Base-by-base conservation (phyloP, 2,797 vertebrate genomes). In the Crenichthys baileyi region DNA sequence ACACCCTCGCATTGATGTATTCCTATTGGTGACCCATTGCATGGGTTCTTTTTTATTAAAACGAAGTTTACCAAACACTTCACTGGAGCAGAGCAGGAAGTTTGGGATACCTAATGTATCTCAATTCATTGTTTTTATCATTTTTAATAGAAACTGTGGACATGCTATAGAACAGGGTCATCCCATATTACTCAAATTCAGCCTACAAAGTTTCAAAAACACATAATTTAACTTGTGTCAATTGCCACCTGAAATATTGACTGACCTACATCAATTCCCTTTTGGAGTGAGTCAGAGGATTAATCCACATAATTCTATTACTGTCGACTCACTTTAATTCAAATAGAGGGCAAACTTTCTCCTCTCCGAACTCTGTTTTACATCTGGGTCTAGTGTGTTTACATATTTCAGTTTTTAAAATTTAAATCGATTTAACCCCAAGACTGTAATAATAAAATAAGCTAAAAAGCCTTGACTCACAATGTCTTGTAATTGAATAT, bases 21-120 rank as follows among this genome's bases (percentile, higher is more conserved):
- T 94, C 89, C 89, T 89, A 72, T 90, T 88, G 77, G 89, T 96
- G 93, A 94, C 94, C 92, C 91, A 90, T 90, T 90, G 92, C 75
- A 53, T 92, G 90, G 95, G 95, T 94, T 93, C 93, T 94, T 90
- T 85, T 86, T 94, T 94, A 94, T 88, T 95, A 93, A 96, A 94
- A 93, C 41, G 89, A 95, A 88, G 75, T 90, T 91, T 87, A 93
- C 94, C 92, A 93, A 94, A 87, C 86, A 89, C 88, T 91, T 96
- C 95, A 93, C 94, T 96, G 94, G 91, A 92, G 92, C 93, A 94
- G 93, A 92, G 91, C 94, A 86, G 84, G 86, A 95, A 94, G 80
- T 89, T 84, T 83, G 82, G 76, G 60, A 68, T 81, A 86, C 87
- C 76, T 73, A 74, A 73, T 93, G 88, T 88, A 83, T 89, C 84